Conservation (phyloP, 1,140 invertebrate species). For the Lordiphosa mommai region DNA sequence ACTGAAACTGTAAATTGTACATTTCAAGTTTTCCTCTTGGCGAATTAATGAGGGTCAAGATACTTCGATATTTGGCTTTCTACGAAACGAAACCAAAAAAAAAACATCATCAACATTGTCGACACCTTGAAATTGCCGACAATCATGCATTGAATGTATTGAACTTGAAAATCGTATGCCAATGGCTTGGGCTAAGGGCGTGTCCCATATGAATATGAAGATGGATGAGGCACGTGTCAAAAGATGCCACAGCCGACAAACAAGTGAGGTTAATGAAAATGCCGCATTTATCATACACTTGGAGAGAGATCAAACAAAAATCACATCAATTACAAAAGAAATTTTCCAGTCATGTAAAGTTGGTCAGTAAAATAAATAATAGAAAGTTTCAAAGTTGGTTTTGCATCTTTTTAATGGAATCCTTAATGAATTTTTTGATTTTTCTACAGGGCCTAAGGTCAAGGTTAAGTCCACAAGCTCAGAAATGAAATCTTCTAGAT, state of each 20-base stretch:
- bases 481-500: too few relatives aligned
- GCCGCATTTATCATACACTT: conserved; percentile 6
- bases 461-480: too few relatives aligned
- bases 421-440: too few relatives aligned
- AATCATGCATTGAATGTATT: background rate
- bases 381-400: too few relatives aligned
- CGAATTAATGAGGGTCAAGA: conserved; percentile 75
- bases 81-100: conserved; percentile 4
- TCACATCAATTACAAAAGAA: too few relatives aligned
- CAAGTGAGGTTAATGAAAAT: conserved; percentile 33
- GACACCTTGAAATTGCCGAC: background rate
- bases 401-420: too few relatives aligned
- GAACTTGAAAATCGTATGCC: conserved; percentile 11
- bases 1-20: conserved; percentile 39
- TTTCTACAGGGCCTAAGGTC: too few relatives aligned
- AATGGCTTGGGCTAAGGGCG: background rate
- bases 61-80: conserved; percentile 56
- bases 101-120: too few relatives aligned
- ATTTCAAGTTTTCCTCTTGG: conserved; percentile 39
- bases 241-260: background rate
- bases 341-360: too few relatives aligned
- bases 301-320: too few relatives aligned
- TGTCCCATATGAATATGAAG: background rate
- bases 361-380: too few relatives aligned
- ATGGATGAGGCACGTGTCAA: conserved; percentile 2